phyloP scores from a whole-genome alignment of 1,140 invertebrate genomes.

The Drosophila navojoa region DNA sequence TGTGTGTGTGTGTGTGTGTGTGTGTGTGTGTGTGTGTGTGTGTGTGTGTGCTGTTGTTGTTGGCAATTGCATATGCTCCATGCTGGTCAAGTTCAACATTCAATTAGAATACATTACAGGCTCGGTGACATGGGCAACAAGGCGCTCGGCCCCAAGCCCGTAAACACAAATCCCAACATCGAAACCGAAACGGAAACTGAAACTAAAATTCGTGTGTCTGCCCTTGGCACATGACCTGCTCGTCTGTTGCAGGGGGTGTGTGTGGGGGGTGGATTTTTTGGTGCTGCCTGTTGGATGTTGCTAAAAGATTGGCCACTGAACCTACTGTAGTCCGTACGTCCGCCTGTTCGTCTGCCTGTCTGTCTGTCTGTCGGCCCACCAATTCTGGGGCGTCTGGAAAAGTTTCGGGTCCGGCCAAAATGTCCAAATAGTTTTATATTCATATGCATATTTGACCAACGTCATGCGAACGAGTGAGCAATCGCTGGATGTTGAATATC shows the following conservation, averaged over 20 bases:
- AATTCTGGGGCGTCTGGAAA: slow-evolving; percentile 15
- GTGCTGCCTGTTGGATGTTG: slow-evolving; percentile 12
- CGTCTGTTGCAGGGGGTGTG: neutral
- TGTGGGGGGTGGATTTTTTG: neutral
- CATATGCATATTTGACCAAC: slow-evolving; percentile 70
- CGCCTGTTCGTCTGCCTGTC: neutral
- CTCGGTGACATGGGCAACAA: slow-evolving; percentile 68
- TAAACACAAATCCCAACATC: slow-evolving; percentile 1
- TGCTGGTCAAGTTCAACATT: slow-evolving; percentile 78
- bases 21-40: too few relatives aligned
- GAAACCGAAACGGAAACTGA: slow-evolving; percentile 17
- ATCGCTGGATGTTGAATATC: slow-evolving; percentile 38
- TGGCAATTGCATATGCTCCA: slow-evolving; percentile 33
- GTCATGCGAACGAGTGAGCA: slow-evolving; percentile 37
- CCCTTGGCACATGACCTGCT: slow-evolving; percentile 40
- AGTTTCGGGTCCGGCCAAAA: slow-evolving; percentile 42
- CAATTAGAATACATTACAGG: slow-evolving; percentile 81
- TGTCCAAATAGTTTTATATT: slow-evolving; percentile 76
- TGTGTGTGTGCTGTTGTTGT: slow-evolving; percentile 13
- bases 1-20: neutral
- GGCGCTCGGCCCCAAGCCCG: neutral
- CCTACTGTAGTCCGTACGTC: neutral
- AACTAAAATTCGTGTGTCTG: slow-evolving; percentile 61
- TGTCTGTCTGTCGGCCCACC: neutral
- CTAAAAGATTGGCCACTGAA: slow-evolving; percentile 8